Percentiles rank a stretch among this genome's conserved stretches.
Evolutionary conservation across 1,140 invertebrate genomes (phyloP).

Genomic region (Monochamus saltuarius): DNA sequence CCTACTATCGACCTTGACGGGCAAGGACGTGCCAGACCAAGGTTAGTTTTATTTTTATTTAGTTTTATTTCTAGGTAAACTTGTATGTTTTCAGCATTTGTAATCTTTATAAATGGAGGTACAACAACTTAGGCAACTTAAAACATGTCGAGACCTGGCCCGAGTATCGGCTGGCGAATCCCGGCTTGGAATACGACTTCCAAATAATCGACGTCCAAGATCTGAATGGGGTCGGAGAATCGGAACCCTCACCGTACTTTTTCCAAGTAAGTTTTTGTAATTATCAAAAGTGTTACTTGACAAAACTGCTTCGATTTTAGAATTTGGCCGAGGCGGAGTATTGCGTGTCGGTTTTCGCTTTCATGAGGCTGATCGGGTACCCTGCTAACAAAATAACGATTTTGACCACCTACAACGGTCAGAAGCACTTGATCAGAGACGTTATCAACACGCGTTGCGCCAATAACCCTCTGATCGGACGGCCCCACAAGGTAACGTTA

Average conservation of each 20-base stretch:
- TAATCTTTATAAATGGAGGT: conserved; percentile 96
- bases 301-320: conserved; percentile 54
- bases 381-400: conserved; percentile 98
- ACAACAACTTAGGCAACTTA: conserved; percentile 92
- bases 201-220: conserved; percentile 97
- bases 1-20: conserved; percentile 97
- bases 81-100: conserved; percentile 70
- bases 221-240: conserved; percentile 96
- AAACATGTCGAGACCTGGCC: conserved; percentile 77
- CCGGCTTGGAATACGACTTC: conserved; percentile 91
- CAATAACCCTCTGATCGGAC: conserved; percentile 94
- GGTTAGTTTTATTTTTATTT: conserved; percentile 51
- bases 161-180: conserved; percentile 88
- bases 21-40: conserved; percentile 91
- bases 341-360: conserved; percentile 97
- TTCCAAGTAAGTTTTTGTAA: conserved; percentile 73
- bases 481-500: conserved; percentile 84
- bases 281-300: not conserved
- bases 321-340: conserved; percentile 99
- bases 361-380: conserved; percentile 96
- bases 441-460: conserved; percentile 94
- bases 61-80: not conserved
- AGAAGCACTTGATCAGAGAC: conserved; percentile 96
- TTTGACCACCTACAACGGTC: conserved; percentile 99
- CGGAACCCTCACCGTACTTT: conserved; percentile 97